Evolutionary conservation across 35 echinoderm and acorn worm species (phyloP).

Genomic region (Stichopus chloronotus): DNA sequence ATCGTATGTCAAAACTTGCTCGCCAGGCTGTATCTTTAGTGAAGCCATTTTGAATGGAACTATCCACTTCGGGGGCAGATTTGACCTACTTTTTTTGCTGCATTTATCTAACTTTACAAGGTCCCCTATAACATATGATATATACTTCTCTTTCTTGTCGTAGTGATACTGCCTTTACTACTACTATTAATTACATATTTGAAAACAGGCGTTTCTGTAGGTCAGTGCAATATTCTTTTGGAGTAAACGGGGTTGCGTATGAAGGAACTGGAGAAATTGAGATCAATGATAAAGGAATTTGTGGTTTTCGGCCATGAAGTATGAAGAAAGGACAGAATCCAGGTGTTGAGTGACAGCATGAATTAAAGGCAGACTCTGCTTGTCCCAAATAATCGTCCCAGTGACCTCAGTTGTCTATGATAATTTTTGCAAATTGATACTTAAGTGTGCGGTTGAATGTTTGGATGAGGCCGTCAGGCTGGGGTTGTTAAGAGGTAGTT

Average conservation of each 20-base stretch:
- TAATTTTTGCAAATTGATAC: slow-evolving; percentile 17
- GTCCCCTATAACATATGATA: not conserved
- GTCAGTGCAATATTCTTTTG: not conserved
- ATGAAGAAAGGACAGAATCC: slow-evolving; percentile 59
- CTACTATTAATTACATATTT: not conserved
- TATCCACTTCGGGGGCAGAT: slow-evolving; percentile 16
- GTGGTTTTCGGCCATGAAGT: slow-evolving; percentile 51
- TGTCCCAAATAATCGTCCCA: slow-evolving; percentile 55
- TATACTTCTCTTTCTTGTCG: not conserved
- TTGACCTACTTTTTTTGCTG: not conserved
- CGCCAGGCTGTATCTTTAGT: too few species aligned
- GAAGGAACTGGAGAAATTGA: not conserved
- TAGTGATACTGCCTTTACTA: slow-evolving; percentile 13
- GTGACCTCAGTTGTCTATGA: not conserved
- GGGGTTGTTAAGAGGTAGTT: slow-evolving; percentile 62
- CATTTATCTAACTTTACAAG: not conserved
- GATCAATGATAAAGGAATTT: slow-evolving; percentile 26
- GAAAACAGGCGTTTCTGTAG: not conserved
- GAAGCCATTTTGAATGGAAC: not conserved
- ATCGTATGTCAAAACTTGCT: too few species aligned
- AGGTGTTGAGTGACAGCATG: slow-evolving; percentile 42
- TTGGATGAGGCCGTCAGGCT: slow-evolving; percentile 60
- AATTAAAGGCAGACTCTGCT: slow-evolving; percentile 29
- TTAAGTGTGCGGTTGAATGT: slow-evolving; percentile 48
- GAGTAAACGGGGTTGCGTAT: not conserved